These are phyloP conservation scores for Drosophila pectinifera DNA, from an alignment of 1,140 invertebrate species.

Conservation along the genomic window DNA sequence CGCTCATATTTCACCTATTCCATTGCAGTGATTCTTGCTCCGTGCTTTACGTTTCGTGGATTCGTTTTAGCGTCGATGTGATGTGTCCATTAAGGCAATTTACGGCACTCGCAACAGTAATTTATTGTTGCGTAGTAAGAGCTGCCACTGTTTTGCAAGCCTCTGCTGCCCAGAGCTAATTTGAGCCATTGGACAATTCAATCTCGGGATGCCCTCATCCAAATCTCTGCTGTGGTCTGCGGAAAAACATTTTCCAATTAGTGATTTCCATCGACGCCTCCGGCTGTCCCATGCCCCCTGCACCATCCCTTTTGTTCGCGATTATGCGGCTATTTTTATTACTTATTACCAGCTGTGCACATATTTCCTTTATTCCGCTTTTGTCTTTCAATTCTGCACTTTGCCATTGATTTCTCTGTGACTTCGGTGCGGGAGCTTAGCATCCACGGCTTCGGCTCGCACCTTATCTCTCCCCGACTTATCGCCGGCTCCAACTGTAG, in stretches of 20 bases:
- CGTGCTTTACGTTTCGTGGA: conserved; percentile 19
- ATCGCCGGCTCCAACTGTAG: conserved; percentile 42
- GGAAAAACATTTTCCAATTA: conserved; percentile 65
- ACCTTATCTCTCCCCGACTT: conserved; percentile 47
- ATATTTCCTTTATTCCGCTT: conserved; percentile 31
- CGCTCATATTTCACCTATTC: conserved; percentile 69
- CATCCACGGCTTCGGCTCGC: conserved; percentile 22
- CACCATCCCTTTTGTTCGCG: conserved; percentile 43
- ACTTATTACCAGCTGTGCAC: conserved; percentile 19
- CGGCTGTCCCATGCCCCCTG: conserved; percentile 1
- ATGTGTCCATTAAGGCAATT: conserved; percentile 72
- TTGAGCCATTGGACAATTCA: conserved; percentile 39
- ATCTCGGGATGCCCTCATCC: conserved; percentile 35
- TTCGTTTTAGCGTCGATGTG: no score
- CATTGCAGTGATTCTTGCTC: conserved; percentile 39
- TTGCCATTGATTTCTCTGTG: conserved; percentile 42
- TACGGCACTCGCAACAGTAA: conserved; percentile 33
- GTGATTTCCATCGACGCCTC: conserved; percentile 52
- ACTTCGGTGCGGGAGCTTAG: conserved; percentile 12
- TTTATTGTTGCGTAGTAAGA: conserved; percentile 33
- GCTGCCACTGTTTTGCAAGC: conserved; percentile 24
- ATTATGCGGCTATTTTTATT: conserved; percentile 60
- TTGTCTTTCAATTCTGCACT: conserved; percentile 49
- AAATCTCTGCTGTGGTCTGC: conserved; percentile 9
- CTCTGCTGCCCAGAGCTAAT: conserved; percentile 21